Conservation (phyloP, 2,797 vertebrate genomes). For the Sebastolobus alascanus region DNA sequence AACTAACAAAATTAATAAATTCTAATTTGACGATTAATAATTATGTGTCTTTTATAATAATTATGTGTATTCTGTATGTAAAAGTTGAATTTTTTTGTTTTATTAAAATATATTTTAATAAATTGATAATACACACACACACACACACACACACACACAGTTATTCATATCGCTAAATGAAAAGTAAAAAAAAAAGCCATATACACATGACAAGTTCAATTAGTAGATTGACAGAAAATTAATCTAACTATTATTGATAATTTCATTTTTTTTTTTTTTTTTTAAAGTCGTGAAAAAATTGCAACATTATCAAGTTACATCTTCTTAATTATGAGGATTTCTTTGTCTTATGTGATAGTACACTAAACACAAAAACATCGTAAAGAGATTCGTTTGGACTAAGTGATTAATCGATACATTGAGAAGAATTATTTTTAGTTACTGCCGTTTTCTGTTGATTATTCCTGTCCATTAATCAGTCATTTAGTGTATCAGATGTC, state of each 20-base stretch:
- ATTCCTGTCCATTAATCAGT: background rate
- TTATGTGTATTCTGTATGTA: background rate
- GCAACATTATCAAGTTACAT: no score
- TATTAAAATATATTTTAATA: no score
- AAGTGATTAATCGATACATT: background rate
- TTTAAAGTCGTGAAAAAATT: background rate
- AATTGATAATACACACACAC: no score
- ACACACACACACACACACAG: no score
- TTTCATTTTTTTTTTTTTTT: no score
- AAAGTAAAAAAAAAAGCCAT: no score
- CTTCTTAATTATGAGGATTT: background rate
- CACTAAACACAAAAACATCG: background rate
- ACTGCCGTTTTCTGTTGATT: background rate
- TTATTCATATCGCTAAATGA: background rate
- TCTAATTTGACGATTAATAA: background rate
- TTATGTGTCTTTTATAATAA: background rate
- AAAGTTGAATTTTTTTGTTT: no score
- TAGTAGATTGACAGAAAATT: no score
- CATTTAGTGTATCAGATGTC: background rate
- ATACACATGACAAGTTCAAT: background rate
- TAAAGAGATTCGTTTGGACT: background rate
- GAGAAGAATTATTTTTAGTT: no score
- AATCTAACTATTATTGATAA: no score
- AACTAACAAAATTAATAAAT: background rate
- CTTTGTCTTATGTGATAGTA: background rate